Base-by-base conservation (phyloP, 2,888 invertebrate genomes). In the Therioaphis trifolii region DNA sequence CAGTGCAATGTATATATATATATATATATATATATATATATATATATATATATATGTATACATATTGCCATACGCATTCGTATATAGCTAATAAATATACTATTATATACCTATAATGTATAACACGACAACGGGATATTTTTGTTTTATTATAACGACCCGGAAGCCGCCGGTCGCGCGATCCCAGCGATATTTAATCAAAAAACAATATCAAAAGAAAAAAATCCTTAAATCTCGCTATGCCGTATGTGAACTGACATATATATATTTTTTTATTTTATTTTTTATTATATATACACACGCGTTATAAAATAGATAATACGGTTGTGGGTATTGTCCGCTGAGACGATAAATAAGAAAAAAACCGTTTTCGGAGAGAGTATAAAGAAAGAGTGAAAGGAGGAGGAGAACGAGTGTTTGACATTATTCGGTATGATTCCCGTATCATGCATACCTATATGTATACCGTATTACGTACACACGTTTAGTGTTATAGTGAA, bases 101-200 rank as follows among this genome's bases (percentile, higher is more conserved):
- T n/a, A n/a, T n/a, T n/a, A n/a, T n/a, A n/a, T n/a, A n/a, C n/a
- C n/a, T n/a, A n/a, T n/a, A n/a, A n/a, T n/a, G n/a, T n/a, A n/a
- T n/a, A n/a, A n/a, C n/a, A 46, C 12, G n/a, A n/a, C 63, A 46
- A 29, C 61, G 76, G 27, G 76, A 76, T 76, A 76, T 63, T 76
- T 78, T 78, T 78, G 78, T 78, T 78, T 78, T 78, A 78, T 78
- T 78, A 79, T 68, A 68, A 78, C 78, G 78, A 52, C 78, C 52
- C n/a, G 46, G 18, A 35, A 29, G 49, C 52, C 12, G 75, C 21
- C 18, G 4, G n/a, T 18, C 40, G 35, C 24, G 61, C 76, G 7
- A 12, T n/a, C 61, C 21, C 12, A 43, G 18, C 40, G 52, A 55
- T 69, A 79, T 79, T 79, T 69, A 79, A 79, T 79, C 69, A 79